These are phyloP conservation scores for Drosophila ogumai DNA, from an alignment of 1,140 invertebrate genomes.

Conservation along the genomic window DNA sequence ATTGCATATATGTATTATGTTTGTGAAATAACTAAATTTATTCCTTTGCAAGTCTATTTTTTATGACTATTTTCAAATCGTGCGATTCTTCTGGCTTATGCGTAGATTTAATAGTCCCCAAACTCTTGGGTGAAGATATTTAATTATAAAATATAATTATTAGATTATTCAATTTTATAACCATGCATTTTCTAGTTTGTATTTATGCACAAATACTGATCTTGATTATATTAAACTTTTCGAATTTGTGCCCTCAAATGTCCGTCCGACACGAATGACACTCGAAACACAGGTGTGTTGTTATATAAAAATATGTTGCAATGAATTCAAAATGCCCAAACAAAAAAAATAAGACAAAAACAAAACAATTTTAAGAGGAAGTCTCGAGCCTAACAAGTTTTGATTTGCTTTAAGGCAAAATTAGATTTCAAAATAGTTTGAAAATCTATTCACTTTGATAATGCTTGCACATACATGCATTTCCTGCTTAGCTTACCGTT, in stretches of 20 bases:
- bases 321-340: conserved; percentile 11
- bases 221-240: conserved; percentile 25
- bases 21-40: background rate
- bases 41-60: background rate
- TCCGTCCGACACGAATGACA: conserved; percentile 42
- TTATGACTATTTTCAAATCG: background rate
- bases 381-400: conserved; percentile 26
- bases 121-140: background rate
- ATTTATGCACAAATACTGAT: conserved; percentile 14
- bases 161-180: too few species aligned
- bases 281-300: conserved; percentile 39
- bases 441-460: background rate
- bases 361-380: conserved; percentile 9
- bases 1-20: background rate
- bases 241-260: conserved; percentile 23
- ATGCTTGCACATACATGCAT: too few species aligned
- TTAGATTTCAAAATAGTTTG: background rate
- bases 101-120: background rate
- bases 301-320: conserved; percentile 40
- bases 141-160: background rate
- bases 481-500: background rate
- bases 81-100: background rate
- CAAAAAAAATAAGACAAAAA: conserved; percentile 3
- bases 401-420: background rate
- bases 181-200: background rate